These are phyloP conservation scores for Willowsia nigromaculata DNA, from an alignment of 2,888 invertebrate species.

Conservation along the genomic window DNA sequence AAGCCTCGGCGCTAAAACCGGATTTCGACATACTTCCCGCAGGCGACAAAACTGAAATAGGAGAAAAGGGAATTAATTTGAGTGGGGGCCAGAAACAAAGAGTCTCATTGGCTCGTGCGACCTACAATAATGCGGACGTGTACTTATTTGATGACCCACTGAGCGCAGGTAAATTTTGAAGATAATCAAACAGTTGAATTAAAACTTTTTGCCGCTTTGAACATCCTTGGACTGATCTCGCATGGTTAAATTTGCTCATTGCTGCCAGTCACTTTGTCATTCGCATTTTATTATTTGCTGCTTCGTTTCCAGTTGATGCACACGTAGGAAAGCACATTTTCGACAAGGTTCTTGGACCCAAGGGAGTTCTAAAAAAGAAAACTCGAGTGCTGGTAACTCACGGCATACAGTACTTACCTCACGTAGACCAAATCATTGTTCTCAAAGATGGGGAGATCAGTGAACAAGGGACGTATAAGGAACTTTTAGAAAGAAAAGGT, in stretches of 20 bases:
- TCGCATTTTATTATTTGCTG: no score
- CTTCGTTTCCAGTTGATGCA: slow-evolving; percentile 97
- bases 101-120: slow-evolving; percentile 86
- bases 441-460: slow-evolving; percentile 92
- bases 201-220: no score
- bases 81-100: slow-evolving; percentile 96
- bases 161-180: not conserved
- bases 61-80: slow-evolving; percentile 95
- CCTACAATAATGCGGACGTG: slow-evolving; percentile 81
- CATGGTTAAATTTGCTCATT: no score
- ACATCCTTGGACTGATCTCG: no score
- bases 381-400: slow-evolving; percentile 97
- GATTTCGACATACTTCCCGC: slow-evolving; percentile 96
- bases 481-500: slow-evolving; percentile 89
- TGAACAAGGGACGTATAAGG: slow-evolving; percentile 93
- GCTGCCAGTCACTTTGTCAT: no score
- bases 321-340: slow-evolving; percentile 99
- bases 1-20: slow-evolving; percentile 93
- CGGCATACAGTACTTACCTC: slow-evolving; percentile 94
- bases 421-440: slow-evolving; percentile 94
- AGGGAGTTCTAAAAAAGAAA: slow-evolving; percentile 85
- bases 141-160: slow-evolving; percentile 84
- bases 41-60: slow-evolving; percentile 98
- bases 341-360: slow-evolving; percentile 93
- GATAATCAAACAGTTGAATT: no score